These are phyloP conservation scores for Rousettus leschenaultii DNA, from an alignment of 2,113 vertebrate genomes.

Conservation along the genomic window DNA sequence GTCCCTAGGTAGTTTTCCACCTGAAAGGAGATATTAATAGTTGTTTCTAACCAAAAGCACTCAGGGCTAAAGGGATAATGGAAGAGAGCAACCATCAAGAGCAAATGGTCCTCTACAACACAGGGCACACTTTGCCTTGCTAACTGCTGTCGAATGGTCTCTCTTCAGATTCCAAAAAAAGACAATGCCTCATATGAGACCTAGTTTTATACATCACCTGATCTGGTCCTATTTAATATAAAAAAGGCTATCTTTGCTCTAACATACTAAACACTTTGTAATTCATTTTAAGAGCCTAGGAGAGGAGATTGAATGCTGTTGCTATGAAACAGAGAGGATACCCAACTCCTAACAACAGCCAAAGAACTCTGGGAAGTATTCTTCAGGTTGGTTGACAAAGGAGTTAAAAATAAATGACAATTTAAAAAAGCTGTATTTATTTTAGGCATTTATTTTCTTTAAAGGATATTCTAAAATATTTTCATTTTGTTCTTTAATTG, in stretches of 20 bases:
- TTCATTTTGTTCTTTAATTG: neutral
- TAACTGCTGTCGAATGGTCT: fast-evolving
- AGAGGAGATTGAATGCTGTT: neutral
- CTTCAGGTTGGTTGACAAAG: neutral
- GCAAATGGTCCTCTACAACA: neutral
- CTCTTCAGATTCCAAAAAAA: neutral
- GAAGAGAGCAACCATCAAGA: neutral
- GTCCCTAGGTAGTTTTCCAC: neutral
- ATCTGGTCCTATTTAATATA: neutral
- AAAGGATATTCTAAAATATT: neutral
- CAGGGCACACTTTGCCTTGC: fast-evolving
- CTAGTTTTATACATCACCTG: fast-evolving
- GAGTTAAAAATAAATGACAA: neutral
- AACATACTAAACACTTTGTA: neutral
- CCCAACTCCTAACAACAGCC: neutral
- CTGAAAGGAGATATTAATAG: neutral
- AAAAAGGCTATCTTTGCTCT: neutral
- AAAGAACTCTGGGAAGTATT: neutral
- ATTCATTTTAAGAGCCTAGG: neutral
- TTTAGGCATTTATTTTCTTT: neutral
- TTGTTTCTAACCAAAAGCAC: neutral
- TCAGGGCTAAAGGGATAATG: neutral
- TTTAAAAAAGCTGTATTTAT: neutral
- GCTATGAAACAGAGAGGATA: neutral
- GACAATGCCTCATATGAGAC: neutral